Base-by-base conservation (phyloP, 1,140 invertebrate genomes). In the Drosophila pandora region DNA sequence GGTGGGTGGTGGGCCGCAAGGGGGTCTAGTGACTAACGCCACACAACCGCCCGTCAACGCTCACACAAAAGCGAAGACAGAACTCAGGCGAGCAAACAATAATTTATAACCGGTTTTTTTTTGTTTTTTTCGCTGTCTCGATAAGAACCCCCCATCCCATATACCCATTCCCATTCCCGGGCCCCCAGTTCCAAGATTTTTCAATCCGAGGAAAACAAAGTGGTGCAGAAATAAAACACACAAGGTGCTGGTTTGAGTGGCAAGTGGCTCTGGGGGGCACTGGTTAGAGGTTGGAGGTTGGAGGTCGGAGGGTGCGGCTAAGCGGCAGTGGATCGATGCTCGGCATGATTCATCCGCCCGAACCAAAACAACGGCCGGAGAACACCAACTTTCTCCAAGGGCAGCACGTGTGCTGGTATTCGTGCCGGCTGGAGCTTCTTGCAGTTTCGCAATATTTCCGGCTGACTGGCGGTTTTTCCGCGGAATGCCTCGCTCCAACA, bases 71-170 rank as follows among this genome's bases (percentile, higher is more conserved):
- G 34, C 57, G 22, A 55, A 72, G 75, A 37, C 65, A 71, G 67
- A 65, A 80, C 74, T 62, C 43, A 55, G 63, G 50, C 55, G 55
- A 83, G 45, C 63, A 68, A 72, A 68, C 48, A 77, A 73, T 56
- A 83, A 64, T 56, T 72, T 73, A 74, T 67, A 85, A 87, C 81
- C 78, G 82, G 81, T 85, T 82, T 45, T 53, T 64, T 53, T 39
- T 64, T 34, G 49, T 43, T 49, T 45, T 30, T 48, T 43, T 58
- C 47, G 34, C 67, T 57, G 52, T 59, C 48, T 22, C 81, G 81
- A 84, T 87, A 84, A 84, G 67, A 77, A 32, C 13, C 47, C 45
- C 13, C 54, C 17, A 17, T 17, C 1, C n/a, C n/a, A n/a, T n/a
- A n/a, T n/a, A n/a, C 17, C 17, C 17, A 17, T 17, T 17, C 49